Conservation (phyloP, 2,797 vertebrate genomes). For the Lepus oiostolus region DNA sequence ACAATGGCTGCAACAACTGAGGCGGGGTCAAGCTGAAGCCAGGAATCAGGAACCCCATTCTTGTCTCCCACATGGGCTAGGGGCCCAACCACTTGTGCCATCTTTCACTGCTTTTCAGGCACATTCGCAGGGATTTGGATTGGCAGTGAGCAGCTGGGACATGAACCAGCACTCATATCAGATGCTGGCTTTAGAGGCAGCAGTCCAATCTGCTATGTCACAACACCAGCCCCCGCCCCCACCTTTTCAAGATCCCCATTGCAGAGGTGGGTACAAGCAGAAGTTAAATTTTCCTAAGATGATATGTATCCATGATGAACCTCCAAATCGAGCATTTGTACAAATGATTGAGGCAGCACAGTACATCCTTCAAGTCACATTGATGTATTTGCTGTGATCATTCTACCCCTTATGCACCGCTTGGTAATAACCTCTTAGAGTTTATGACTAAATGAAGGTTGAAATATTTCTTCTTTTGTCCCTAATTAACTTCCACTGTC, state of each 20-base stretch:
- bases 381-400: constrained; percentile 3
- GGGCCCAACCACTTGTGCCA: too few species aligned
- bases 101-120: too few species aligned
- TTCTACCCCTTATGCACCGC: background rate
- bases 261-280: background rate
- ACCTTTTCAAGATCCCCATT: constrained; percentile 23
- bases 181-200: too few species aligned
- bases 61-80: too few species aligned
- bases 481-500: background rate
- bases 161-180: too few species aligned
- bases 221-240: background rate
- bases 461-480: background rate
- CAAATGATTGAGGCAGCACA: constrained; percentile 34
- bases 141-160: too few species aligned
- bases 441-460: background rate
- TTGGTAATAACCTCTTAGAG: background rate
- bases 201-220: too few species aligned
- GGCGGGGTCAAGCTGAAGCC: too few species aligned
- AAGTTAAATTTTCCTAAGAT: constrained; percentile 15
- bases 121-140: too few species aligned
- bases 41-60: too few species aligned
- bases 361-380: background rate
- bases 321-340: constrained; percentile 60
- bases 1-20: too few species aligned
- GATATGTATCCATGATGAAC: constrained; percentile 22